Base-by-base conservation (phyloP, 2,797 vertebrate species). In the Australoheros facetus region DNA sequence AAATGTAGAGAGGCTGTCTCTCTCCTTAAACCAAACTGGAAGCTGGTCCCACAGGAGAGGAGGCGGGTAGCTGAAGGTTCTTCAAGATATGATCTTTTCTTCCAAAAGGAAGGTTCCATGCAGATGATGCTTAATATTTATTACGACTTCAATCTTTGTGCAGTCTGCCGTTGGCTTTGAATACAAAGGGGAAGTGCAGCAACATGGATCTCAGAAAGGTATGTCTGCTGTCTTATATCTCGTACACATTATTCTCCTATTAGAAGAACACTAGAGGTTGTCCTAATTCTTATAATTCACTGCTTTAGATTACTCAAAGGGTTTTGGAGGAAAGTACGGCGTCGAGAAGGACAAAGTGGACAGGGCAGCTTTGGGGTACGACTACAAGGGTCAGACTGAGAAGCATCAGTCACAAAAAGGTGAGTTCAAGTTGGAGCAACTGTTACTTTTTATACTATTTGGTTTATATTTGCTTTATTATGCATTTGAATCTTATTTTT, bases 141-240 rank as follows among this genome's bases (percentile, higher is more conserved):
- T 32, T 51, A 32, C 28, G 17, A 69, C 59, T 48, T 51, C 62
- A 51, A 69, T 71, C 1, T 78, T n/a, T 78, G 5, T 77, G 9
- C 91, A 99, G 98, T 98, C 97, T 23, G 98, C 98, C 0, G 53
- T 98, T 90, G 96, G 97, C 69, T 99, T 97, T 86, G 97, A 97
- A 23, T 99, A 99, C 94, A 99, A 98, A 91, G 97, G 94, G 21
- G 92, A 97, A 64, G 96, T 98, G 81, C 94, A 97, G 79, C 96
- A 97, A 57, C 98, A 99, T 30, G 71, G 95, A 0, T 99, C 98
- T 71, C 98, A 98, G 88, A 97, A 95, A 97, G 97, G 97, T 96
- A 86, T 60, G 78, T 26, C 39, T 4, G 2, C 5, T 12, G 19
- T 48, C 21, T 7, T 32, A 7, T 32, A 45, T 30, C 26, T 59